phyloP scores from a whole-genome alignment of 1,140 invertebrate species.

The Eufriesea mexicana region DNA sequence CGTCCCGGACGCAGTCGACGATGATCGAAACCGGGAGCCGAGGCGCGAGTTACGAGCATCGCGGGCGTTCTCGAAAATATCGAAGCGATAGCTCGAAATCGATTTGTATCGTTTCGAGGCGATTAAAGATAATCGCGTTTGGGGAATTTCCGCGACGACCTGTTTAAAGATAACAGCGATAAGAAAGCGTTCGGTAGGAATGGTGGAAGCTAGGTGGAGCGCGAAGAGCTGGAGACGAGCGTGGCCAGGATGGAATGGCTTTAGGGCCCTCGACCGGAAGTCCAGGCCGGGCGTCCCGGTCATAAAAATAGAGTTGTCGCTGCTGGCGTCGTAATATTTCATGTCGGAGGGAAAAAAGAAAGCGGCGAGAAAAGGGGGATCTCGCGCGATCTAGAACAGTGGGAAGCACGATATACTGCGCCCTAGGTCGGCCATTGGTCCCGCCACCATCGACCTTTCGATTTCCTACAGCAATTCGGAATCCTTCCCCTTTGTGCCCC shows the following conservation, averaged over 20 bases:
- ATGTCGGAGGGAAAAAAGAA: constrained; percentile 38
- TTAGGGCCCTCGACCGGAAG: constrained; percentile 68
- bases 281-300: constrained; percentile 47
- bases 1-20: too few species aligned
- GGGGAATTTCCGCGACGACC: constrained; percentile 11
- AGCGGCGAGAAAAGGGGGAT: background rate
- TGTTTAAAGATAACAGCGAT: constrained; percentile 14
- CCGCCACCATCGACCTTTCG: constrained; percentile 40
- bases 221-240: constrained; percentile 35
- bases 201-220: constrained; percentile 27
- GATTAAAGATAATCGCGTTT: constrained; percentile 1
- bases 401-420: background rate
- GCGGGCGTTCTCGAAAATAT: background rate
- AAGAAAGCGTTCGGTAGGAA: constrained; percentile 16
- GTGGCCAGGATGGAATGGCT: constrained; percentile 52
- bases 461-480: constrained; percentile 37
- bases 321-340: constrained; percentile 73
- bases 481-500: constrained; percentile 28
- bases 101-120: too few species aligned
- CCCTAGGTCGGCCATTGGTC: background rate
- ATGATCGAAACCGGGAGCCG: background rate
- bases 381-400: constrained; percentile 19
- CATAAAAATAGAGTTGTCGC: constrained; percentile 71
- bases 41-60: too few species aligned
- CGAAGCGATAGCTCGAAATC: background rate